phyloP scores from a whole-genome alignment of 2,888 invertebrate species.

The Drosophila meridiana region DNA sequence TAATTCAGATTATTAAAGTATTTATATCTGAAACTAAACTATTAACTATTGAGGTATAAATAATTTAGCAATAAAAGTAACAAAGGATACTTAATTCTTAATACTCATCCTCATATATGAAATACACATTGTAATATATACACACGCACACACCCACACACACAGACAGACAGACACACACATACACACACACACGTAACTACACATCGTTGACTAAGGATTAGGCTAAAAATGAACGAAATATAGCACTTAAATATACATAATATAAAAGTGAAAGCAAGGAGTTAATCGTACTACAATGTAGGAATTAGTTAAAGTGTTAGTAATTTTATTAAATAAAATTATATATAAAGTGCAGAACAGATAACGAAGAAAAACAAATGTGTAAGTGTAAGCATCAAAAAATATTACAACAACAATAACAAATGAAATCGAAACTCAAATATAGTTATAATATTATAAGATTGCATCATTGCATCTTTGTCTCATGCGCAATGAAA shows the following conservation, averaged over 20 bases:
- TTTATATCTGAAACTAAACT: constrained; percentile 76
- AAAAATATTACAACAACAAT: constrained; percentile 33
- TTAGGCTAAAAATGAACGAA: constrained; percentile 64
- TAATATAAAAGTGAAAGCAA: constrained; percentile 59
- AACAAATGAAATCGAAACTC: constrained; percentile 37
- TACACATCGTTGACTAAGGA: constrained; percentile 65
- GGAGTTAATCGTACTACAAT: constrained; percentile 58
- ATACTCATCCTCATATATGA: constrained; percentile 47
- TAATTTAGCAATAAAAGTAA: constrained; percentile 58
- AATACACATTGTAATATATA: constrained; percentile 75
- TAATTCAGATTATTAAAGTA: constrained; percentile 71
- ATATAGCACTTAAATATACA: constrained; percentile 66
- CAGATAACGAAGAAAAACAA: constrained; percentile 47
- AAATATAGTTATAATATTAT: constrained; percentile 45
- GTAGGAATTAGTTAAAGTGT: constrained; percentile 80
- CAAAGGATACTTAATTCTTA: constrained; percentile 60
- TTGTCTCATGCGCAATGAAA: constrained; percentile 43
- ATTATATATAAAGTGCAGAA: constrained; percentile 62
- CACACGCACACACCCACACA: not conserved
- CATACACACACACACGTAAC: constrained; percentile 8
- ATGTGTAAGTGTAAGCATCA: constrained; percentile 37
- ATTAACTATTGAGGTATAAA: constrained; percentile 79
- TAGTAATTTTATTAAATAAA: constrained; percentile 84
- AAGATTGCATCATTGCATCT: constrained; percentile 53
- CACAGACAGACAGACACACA: not conserved